These are phyloP conservation scores for Pteronotus mesoamericanus DNA, from an alignment of 2,797 vertebrate species.

Conservation along the genomic window DNA sequence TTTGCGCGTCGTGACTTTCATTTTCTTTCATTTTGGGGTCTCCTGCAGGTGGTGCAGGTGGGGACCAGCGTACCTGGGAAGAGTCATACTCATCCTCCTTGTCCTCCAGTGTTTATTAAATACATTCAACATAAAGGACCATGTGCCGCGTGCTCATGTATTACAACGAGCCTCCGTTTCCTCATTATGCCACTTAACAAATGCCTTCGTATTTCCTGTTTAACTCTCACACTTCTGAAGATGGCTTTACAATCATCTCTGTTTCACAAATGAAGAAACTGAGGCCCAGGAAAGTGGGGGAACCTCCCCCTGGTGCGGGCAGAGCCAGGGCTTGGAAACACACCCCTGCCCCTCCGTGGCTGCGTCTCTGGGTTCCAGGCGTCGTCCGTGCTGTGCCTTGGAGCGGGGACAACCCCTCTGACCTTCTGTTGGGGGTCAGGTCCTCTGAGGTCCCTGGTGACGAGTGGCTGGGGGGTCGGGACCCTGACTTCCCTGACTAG, in stretches of 20 bases:
- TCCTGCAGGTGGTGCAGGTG: neutral
- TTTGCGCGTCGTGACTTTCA: rapidly evolving
- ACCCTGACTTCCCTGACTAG: neutral
- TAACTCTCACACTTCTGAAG: neutral
- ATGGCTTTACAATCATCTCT: neutral
- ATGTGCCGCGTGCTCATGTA: neutral
- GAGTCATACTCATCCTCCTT: neutral
- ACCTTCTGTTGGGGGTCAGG: too few relatives aligned
- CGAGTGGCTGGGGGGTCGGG: neutral
- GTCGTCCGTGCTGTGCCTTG: too few relatives aligned
- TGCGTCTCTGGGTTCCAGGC: neutral
- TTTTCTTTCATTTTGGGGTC: neutral
- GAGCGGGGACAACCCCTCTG: neutral
- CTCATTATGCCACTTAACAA: neutral
- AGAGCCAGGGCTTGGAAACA: neutral
- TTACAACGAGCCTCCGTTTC: neutral
- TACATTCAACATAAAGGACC: neutral
- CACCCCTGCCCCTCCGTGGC: rapidly evolving
- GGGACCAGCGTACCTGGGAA: neutral
- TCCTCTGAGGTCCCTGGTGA: neutral
- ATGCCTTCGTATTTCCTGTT: neutral
- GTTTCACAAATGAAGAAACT: neutral
- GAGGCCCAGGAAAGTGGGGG: neutral
- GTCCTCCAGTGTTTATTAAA: neutral
- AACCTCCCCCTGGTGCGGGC: neutral